Base-by-base conservation (phyloP, 2,888 invertebrate genomes). In the Apocheima hispidaria region DNA sequence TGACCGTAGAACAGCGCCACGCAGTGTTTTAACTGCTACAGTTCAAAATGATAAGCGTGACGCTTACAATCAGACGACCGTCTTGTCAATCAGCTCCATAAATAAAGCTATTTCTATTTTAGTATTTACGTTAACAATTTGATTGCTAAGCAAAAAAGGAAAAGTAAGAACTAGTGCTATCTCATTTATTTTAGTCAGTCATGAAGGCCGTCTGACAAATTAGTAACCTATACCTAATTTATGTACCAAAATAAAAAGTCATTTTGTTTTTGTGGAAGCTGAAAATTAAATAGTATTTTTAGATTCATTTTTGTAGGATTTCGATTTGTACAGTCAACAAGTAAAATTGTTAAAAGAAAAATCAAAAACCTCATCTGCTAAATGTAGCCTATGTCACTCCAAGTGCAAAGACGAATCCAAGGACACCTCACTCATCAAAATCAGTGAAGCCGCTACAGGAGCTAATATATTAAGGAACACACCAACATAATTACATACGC, bases 151-250 rank as follows among this genome's bases (percentile, higher is more conserved):
- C 10, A 38, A 18, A 18, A 36, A 36, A 36, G 7, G 14, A 36
- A 33, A 7, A 33, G n/a, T 2, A 4, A 4, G 5, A 36, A 2
- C 16, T 5, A 16, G 3, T 14, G 4, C 5, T 16, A 16, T 12
- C 12, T 9, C 5, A 1, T 33, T 12, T 33, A 10, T 36, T 16
- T 2, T 6, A 36, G 4, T 26, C 26, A 26, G 10, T 2, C 20
- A 4, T 41, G 18, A 46, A 46, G 46, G 30, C 6, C 5, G 20
- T 20, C 12, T 46, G 12, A 33, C 30, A 14, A 30, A 28, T 46
- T 18, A 44, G 9, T 14, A 44, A n/a, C n/a, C n/a, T n/a, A n/a
- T n/a, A n/a, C n/a, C n/a, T 14, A n/a, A 9, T 44, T 44, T 41
- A 23, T 14, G 9, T 46, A 30, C 10, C 2, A 18, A 28, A 30